Base-by-base conservation (phyloP, 2,888 invertebrate species). In the Gonocerus acuteangulatus region DNA sequence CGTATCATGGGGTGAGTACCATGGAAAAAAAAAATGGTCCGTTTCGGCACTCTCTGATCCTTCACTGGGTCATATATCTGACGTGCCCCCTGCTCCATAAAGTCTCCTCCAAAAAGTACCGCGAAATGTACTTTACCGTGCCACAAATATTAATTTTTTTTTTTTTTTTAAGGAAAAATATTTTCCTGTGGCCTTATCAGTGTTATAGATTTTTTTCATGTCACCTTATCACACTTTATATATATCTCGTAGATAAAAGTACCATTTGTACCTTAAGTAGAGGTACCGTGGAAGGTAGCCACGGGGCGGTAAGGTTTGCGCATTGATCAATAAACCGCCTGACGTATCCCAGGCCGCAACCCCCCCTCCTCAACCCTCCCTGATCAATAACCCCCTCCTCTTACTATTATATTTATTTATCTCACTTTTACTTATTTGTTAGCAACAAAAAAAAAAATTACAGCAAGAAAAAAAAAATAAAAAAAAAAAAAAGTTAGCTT, bases 1-100 rank as follows among this genome's bases (percentile, higher is more conserved):
- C 70, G 80, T 85, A 73, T 93, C 92, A 78, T 95, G 95, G 95
- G 91, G 94, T 94, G 75, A 91, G 92, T 87, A 42, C 44, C 57
- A 52, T 4, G 7, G n/a, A 39, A 39, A 39, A 39, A 27, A 27
- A 27, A 27, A n/a, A n/a, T n/a, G n/a, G n/a, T n/a, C n/a, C n/a
- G n/a, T n/a, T n/a, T n/a, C n/a, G n/a, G n/a, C n/a, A n/a, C n/a
- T n/a, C n/a, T n/a, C n/a, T n/a, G n/a, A n/a, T n/a, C n/a, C n/a
- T n/a, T n/a, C n/a, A n/a, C n/a, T n/a, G n/a, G n/a, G n/a, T n/a
- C n/a, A n/a, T n/a, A n/a, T n/a, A n/a, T n/a, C n/a, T n/a, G n/a
- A n/a, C n/a, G n/a, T n/a, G n/a, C n/a, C n/a, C n/a, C n/a, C n/a
- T n/a, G n/a, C n/a, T n/a, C n/a, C n/a, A n/a, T n/a, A n/a, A n/a